Base-by-base conservation (phyloP, 92 coral and sea anemone genomes). In the Parazoanthus darwini region DNA sequence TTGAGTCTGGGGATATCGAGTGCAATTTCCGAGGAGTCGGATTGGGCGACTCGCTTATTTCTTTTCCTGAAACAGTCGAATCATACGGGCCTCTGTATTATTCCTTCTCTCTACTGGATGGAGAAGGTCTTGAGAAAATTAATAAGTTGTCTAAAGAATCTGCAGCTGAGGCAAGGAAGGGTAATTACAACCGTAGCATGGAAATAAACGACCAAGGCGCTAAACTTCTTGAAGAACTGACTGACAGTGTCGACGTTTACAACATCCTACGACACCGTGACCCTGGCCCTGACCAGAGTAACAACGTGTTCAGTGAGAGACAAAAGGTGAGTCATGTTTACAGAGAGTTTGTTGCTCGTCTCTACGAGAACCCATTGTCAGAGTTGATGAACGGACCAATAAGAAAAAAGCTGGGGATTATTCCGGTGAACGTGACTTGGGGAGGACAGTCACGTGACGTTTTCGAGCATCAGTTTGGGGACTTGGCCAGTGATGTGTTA, bases 361-460 rank as follows among this genome's bases (percentile, higher is more conserved):
- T 86, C 13, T 89, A 92, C 58, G 88, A 90, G 68, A 77, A 87
- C 37, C 82, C 90, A 22, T 90, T 92, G 38, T 86, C 77, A 63
- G 86, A 88, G 8, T 92, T 94, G 82, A 94, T 94, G 97, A 94
- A 94, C 86, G 97, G 97, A 29, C 93, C 94, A 72, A 92, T 94
- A 89, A 94, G 95, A 79, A 86, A 89, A 58, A 94, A 94, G 80
- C 94, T 94, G 29, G 92, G 93, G 26, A 91, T 94, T 22, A 94
- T 94, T 74, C 97, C 97, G 65, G 78, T 74, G 39, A 43, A 90
- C 78, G 97, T 94, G 88, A 94, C 95, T 38, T 94, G 94, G 94
- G 92, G 97, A 25, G 95, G 93, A n/a, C 97, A 94, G 78, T 88
- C 94, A 33, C 86, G 16, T 25, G 65, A 87, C 33, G 97, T 94